phyloP scores from a whole-genome alignment of 2,113 vertebrate genomes.

The Tringa solitaria region DNA sequence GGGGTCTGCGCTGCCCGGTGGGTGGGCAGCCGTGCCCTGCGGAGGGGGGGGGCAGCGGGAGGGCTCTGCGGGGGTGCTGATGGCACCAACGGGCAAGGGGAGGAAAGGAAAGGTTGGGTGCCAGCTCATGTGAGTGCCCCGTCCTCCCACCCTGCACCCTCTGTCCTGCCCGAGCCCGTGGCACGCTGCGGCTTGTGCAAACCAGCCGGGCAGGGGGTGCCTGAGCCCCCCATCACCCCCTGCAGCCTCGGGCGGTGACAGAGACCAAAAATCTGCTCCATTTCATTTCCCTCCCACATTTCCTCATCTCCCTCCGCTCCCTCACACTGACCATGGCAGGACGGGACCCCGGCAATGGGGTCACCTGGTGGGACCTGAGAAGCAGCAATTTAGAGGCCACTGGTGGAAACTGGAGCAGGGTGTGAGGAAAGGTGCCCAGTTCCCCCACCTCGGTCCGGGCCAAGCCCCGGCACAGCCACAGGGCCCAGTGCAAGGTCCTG shows the following conservation, averaged over 20 bases:
- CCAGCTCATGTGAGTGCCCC: accelerated
- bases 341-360: neutral
- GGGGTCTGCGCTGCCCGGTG: neutral
- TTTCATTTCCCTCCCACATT: conserved; percentile 12
- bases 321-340: accelerated
- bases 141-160: conserved; percentile 25
- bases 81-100: neutral
- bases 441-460: neutral
- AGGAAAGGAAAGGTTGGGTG: neutral
- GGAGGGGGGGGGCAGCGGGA: neutral
- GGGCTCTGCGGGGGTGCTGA: neutral
- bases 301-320: neutral
- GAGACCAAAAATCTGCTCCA: conserved; percentile 74
- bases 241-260: conserved; percentile 76
- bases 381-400: conserved; percentile 73
- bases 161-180: conserved; percentile 55
- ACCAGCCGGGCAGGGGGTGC: conserved; percentile 78
- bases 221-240: conserved; percentile 81
- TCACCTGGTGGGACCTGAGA: conserved; percentile 75
- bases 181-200: conserved; percentile 71
- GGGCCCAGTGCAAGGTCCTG: neutral
- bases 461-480: conserved; percentile 73
- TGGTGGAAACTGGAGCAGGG: conserved; percentile 70
- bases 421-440: neutral
- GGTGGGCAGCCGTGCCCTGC: neutral